A percentile compares a stretch with the other conserved stretches of the same genome.
These are phyloP conservation scores for Bombus soroeensis DNA, from an alignment of 1,140 invertebrate species.

Conservation along the genomic window DNA sequence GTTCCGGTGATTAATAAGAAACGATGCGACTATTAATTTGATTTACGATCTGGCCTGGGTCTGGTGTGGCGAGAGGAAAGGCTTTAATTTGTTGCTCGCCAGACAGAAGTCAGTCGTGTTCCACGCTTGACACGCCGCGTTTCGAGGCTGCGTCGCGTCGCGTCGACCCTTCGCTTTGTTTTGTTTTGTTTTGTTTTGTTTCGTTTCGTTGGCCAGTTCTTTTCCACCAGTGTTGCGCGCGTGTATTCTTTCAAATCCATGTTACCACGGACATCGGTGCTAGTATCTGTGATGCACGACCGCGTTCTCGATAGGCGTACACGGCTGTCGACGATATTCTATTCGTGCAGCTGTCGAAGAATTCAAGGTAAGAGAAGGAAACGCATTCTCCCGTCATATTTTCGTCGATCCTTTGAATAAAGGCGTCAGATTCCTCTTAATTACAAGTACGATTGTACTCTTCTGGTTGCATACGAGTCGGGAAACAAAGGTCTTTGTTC, in stretches of 20 bases:
- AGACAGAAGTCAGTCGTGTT: not conserved
- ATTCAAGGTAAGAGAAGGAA: constrained; percentile 15
- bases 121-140: not conserved
- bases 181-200: no score
- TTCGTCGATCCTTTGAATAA: not conserved
- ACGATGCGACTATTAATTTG: not conserved
- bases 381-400: not conserved
- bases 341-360: not conserved
- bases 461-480: not conserved
- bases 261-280: not conserved
- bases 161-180: no score
- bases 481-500: constrained; percentile 47
- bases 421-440: constrained; percentile 1
- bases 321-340: not conserved
- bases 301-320: not conserved
- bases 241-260: not conserved
- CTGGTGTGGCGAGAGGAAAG: not conserved
- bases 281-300: not conserved
- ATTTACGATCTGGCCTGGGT: not conserved
- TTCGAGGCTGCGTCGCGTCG: not conserved
- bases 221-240: not conserved
- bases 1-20: not conserved
- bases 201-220: not conserved
- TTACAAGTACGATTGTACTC: constrained; percentile 1
- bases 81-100: not conserved